Conservation (phyloP, 2,113 vertebrate species). For the Morone chrysops region DNA sequence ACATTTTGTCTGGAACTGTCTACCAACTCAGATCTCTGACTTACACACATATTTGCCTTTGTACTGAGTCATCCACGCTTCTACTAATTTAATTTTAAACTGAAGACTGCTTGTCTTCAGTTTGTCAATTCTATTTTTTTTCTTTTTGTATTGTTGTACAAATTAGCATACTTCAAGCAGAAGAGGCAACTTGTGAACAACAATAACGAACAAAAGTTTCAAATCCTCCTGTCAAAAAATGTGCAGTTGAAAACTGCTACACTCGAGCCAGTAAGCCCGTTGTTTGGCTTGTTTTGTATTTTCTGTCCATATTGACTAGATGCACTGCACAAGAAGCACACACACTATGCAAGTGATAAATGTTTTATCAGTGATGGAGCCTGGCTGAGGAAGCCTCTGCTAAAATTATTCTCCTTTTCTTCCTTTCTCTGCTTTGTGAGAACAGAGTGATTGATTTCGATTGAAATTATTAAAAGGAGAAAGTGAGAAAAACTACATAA, state of each 20-base stretch:
- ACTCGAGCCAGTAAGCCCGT: not conserved
- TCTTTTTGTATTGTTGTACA: not conserved
- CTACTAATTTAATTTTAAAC: not conserved
- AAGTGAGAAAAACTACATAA: not conserved
- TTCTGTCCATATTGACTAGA: not conserved
- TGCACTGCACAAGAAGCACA: not conserved
- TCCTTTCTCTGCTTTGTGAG: not conserved
- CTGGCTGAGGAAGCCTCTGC: not conserved
- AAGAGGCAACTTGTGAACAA: not conserved
- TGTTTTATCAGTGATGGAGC: constrained; percentile 34
- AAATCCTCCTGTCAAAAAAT: constrained; percentile 14
- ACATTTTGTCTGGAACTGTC: not conserved
- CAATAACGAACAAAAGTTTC: not conserved
- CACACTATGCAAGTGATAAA: constrained; percentile 42
- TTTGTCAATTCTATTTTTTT: not conserved
- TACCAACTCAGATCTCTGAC: no score
- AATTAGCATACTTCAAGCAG: constrained; percentile 12
- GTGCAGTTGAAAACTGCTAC: not conserved
- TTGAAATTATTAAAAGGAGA: not conserved
- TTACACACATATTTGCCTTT: no score
- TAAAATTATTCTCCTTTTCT: not conserved
- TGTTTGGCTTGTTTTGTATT: constrained; percentile 5
- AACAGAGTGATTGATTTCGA: not conserved
- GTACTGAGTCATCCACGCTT: no score
- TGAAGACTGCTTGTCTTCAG: not conserved